Conservation (phyloP, 2,888 invertebrate species). For the Osedax fenrisi region DNA sequence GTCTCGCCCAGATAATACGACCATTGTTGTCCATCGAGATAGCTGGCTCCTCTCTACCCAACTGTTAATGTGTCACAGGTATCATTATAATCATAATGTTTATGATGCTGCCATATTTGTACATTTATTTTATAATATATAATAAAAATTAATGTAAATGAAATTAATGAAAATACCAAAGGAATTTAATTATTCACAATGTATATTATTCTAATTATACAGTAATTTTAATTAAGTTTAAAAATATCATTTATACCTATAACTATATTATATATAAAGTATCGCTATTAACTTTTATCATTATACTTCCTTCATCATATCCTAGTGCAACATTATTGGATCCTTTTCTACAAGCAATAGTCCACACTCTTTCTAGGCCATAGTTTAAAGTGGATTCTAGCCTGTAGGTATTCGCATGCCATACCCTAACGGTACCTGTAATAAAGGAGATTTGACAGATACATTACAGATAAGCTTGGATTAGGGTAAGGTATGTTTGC, state of each 20-base stretch:
- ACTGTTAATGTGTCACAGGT: conserved; percentile 42
- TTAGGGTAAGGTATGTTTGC: not conserved
- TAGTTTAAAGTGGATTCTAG: conserved; percentile 91
- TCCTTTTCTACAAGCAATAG: conserved; percentile 78
- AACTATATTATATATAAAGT: too few relatives aligned
- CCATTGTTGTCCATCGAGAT: conserved; percentile 97
- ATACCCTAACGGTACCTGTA: conserved; percentile 77
- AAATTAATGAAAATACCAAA: too few relatives aligned
- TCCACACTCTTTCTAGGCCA: conserved; percentile 94
- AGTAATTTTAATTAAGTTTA: too few relatives aligned
- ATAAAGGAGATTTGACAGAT: not conserved
- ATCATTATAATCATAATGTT: too few relatives aligned
- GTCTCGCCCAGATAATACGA: conserved; percentile 96
- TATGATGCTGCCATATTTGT: too few relatives aligned
- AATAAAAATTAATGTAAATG: too few relatives aligned
- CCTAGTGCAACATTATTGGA: conserved; percentile 91
- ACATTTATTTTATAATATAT: too few relatives aligned
- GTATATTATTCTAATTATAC: too few relatives aligned
- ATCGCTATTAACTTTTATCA: conserved; percentile 68
- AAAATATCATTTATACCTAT: too few relatives aligned
- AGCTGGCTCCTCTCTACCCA: conserved; percentile 95
- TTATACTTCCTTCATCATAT: conserved; percentile 90
- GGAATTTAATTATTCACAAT: too few relatives aligned
- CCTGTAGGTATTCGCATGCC: conserved; percentile 95
- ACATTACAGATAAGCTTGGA: not conserved